Conservation (phyloP, 2,888 invertebrate species). For the Hirudinaria manillensis region DNA sequence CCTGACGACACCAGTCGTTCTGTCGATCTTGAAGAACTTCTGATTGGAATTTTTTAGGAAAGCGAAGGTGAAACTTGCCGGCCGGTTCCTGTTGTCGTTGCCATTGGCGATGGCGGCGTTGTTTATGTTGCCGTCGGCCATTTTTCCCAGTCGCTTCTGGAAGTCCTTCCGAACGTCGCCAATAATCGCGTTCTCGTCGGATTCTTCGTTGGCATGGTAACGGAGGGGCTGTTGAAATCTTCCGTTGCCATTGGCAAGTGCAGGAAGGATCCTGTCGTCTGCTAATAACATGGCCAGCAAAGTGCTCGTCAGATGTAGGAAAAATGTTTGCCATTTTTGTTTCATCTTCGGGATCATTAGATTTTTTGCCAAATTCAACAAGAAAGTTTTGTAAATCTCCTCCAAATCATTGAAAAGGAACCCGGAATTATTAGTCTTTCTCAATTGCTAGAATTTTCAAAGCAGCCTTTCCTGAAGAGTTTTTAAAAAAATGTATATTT, state of each 20-base stretch:
- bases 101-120: background rate
- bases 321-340: too few relatives aligned
- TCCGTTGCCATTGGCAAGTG: background rate
- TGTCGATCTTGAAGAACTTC: constrained; percentile 27
- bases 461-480: too few relatives aligned
- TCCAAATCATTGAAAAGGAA: too few relatives aligned
- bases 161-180: background rate
- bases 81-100: constrained; percentile 6
- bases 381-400: too few relatives aligned
- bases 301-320: too few relatives aligned
- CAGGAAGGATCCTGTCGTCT: background rate
- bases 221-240: constrained; percentile 11
- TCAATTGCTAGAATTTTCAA: too few relatives aligned
- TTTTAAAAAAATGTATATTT: too few relatives aligned
- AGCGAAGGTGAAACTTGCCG: constrained; percentile 21
- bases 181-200: constrained; percentile 7
- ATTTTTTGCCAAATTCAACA: too few relatives aligned
- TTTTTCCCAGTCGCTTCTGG: background rate
- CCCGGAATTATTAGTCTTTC: too few relatives aligned
- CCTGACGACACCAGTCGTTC: constrained; percentile 22
- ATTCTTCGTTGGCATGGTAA: background rate
- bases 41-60: constrained; percentile 25
- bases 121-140: background rate
- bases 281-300: too few relatives aligned
- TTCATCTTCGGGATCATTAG: too few relatives aligned